Conservation (phyloP, 2,888 invertebrate genomes). For the Drosophila mayaguana region DNA sequence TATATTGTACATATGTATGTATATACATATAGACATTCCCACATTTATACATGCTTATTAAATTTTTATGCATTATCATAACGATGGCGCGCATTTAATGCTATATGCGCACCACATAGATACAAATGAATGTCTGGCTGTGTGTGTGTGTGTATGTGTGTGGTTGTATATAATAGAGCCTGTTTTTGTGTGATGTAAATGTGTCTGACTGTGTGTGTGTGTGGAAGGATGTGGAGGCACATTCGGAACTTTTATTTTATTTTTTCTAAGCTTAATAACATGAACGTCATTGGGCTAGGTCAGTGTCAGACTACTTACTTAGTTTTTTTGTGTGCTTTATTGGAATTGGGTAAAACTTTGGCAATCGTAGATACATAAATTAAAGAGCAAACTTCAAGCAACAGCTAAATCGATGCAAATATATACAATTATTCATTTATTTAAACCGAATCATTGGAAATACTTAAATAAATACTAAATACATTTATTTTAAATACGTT, state of each 20-base stretch:
- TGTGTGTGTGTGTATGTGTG: slow-evolving; percentile 5
- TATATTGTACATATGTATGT: slow-evolving; percentile 17
- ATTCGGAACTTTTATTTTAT: slow-evolving; percentile 76
- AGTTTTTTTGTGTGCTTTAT: slow-evolving; percentile 53
- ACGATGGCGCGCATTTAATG: slow-evolving; percentile 34
- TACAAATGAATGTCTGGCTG: slow-evolving; percentile 23
- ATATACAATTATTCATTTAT: neutral
- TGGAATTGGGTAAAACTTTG: slow-evolving; percentile 66
- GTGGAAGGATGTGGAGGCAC: slow-evolving; percentile 49
- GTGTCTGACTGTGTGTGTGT: slow-evolving; percentile 9
- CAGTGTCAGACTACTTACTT: slow-evolving; percentile 68
- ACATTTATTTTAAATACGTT: too few species aligned
- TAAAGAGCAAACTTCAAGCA: slow-evolving; percentile 48
- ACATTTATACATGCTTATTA: slow-evolving; percentile 30
- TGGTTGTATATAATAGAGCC: neutral
- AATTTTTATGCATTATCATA: slow-evolving; percentile 59
- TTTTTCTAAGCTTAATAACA: slow-evolving; percentile 67
- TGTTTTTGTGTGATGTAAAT: slow-evolving; percentile 21
- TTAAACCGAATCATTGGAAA: neutral
- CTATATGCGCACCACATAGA: slow-evolving; percentile 23
- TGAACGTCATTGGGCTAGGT: slow-evolving; percentile 72
- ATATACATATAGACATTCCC: slow-evolving; percentile 21
- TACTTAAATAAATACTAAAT: neutral
- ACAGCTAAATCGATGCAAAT: neutral
- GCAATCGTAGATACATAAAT: slow-evolving; percentile 47